A percentile compares a stretch with the other conserved stretches of the same genome.
Conservation (phyloP, 2,888 invertebrate species). For the Leptopilina drosophilae region DNA sequence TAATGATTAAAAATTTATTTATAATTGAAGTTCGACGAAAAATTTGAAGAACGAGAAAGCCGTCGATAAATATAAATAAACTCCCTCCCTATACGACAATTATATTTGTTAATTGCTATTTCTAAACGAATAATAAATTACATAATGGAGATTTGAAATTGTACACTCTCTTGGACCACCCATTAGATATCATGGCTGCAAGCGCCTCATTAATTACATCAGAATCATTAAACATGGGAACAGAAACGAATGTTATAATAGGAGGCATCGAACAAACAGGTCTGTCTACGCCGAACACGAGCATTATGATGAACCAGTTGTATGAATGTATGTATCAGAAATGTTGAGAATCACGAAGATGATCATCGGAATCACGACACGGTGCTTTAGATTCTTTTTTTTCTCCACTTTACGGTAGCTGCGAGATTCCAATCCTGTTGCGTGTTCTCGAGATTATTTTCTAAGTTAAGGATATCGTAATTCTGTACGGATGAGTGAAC, state of each 20-base stretch:
- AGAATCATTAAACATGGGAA: neutral
- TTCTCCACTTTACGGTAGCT: constrained; percentile 4
- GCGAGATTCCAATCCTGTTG: constrained; percentile 1
- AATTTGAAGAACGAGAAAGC: no score
- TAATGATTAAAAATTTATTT: no score
- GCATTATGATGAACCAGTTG: constrained; percentile 1
- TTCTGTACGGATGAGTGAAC: constrained; percentile 22
- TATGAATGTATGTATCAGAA: neutral
- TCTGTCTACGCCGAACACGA: constrained; percentile 8
- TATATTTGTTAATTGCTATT: no score
- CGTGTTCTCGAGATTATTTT: constrained; percentile 20
- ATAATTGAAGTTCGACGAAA: no score
- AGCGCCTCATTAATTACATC: constrained; percentile 27
- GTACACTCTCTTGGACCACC: constrained; percentile 6
- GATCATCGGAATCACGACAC: neutral
- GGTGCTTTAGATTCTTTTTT: constrained; percentile 7
- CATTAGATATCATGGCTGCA: constrained; percentile 3
- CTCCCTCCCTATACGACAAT: no score
- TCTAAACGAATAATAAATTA: neutral
- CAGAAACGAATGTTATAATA: neutral
- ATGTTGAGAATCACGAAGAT: constrained; percentile 11
- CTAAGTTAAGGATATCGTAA: constrained; percentile 20
- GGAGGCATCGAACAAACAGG: neutral
- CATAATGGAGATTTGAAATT: neutral
- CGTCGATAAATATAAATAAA: no score